Evolutionary conservation across 1,140 invertebrate species (phyloP).

Genomic region (Campoletis sonorensis): DNA sequence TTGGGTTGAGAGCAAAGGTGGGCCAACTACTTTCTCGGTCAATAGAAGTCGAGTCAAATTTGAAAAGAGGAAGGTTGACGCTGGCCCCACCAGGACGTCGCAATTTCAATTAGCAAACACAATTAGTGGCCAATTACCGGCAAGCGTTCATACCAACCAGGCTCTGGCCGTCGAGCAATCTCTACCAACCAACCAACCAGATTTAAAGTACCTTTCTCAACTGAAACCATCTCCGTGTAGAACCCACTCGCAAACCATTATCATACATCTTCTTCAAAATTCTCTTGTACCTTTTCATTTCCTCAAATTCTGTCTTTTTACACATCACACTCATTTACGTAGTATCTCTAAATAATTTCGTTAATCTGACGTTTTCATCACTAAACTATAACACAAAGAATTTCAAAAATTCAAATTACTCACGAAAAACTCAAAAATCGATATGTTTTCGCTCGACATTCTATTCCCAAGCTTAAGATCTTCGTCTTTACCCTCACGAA

Average conservation of each 20-base stretch:
- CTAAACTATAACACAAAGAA: too few relatives aligned
- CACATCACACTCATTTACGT: not conserved
- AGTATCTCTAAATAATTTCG: not conserved
- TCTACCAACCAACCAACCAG: not conserved
- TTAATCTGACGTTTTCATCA: not conserved
- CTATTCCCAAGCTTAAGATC: too few relatives aligned
- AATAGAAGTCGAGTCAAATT: constrained; percentile 27
- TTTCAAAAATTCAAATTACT: too few relatives aligned
- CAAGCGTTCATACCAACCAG: constrained; percentile 49
- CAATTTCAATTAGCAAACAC: constrained; percentile 69
- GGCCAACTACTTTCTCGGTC: constrained; percentile 22
- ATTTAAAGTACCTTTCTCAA: not conserved
- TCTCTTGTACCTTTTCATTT: not conserved
- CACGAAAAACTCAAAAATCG: too few relatives aligned
- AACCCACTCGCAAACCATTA: not conserved
- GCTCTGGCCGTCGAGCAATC: constrained; percentile 18
- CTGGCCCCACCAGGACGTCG: constrained; percentile 47
- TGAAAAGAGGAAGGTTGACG: not conserved
- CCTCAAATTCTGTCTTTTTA: not conserved
- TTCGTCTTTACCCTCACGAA: too few relatives aligned
- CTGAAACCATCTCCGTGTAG: not conserved
- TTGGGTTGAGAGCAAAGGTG: too few relatives aligned
- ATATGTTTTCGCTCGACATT: too few relatives aligned
- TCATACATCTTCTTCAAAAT: not conserved
- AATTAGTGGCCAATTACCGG: constrained; percentile 65